phyloP scores from a whole-genome alignment of 2,797 vertebrate genomes.

The Crenichthys baileyi region DNA sequence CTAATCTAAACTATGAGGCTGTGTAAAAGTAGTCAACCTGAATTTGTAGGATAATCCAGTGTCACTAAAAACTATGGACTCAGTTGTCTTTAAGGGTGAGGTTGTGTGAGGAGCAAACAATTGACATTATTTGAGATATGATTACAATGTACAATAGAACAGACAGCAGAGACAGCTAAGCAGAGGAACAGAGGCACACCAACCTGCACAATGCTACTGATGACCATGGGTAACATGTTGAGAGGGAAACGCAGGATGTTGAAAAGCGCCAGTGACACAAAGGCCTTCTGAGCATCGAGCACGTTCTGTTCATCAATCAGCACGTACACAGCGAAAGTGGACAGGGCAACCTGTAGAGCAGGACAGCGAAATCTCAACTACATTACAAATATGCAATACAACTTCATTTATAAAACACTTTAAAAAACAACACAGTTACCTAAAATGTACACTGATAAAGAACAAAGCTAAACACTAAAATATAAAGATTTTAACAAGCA shows the following conservation, averaged over 20 bases:
- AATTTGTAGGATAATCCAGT: background rate
- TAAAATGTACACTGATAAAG: no score
- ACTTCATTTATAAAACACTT: no score
- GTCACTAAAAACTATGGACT: background rate
- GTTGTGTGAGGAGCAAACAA: background rate
- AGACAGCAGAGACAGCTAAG: background rate
- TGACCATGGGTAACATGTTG: conserved; percentile 96
- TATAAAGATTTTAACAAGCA: no score
- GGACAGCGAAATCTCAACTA: background rate
- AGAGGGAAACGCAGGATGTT: conserved; percentile 92
- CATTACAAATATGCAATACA: no score
- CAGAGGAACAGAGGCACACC: background rate
- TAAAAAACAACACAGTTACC: no score
- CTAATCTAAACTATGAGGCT: no score
- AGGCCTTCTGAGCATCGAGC: conserved; percentile 90
- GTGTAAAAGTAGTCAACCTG: background rate
- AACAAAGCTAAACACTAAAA: no score
- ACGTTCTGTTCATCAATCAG: conserved; percentile 80
- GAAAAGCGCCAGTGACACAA: conserved; percentile 90
- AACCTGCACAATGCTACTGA: conserved; percentile 96
- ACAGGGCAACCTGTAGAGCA: conserved; percentile 85
- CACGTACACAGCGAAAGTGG: conserved; percentile 87
- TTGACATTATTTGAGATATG: background rate
- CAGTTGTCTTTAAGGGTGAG: background rate
- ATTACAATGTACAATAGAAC: no score